These are phyloP conservation scores for Lemur catta DNA, from an alignment of 2,797 vertebrate genomes.

Conservation along the genomic window DNA sequence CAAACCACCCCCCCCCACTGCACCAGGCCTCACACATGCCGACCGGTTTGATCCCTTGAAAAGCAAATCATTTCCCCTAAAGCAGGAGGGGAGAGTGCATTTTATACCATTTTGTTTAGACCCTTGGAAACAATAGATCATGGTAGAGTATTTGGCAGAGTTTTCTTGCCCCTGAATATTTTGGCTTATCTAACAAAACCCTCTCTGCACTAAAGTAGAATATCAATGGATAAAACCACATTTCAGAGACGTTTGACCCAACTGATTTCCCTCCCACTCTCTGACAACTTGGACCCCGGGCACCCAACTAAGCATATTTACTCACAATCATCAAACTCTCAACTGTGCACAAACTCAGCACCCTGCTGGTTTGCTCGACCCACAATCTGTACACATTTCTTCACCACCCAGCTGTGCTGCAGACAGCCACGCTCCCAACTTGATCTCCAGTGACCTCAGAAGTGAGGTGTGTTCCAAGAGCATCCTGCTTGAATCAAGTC, in stretches of 20 bases:
- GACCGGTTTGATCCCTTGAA: neutral
- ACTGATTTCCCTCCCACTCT: neutral
- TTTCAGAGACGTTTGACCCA: neutral
- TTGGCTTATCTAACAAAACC: neutral
- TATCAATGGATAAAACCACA: neutral
- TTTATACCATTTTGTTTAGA: neutral
- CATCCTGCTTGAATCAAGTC: neutral
- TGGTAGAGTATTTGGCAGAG: neutral
- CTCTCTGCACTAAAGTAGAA: neutral
- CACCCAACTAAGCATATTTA: neutral
- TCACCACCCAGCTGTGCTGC: fast-evolving
- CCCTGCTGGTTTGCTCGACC: neutral
- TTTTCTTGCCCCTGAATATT: neutral
- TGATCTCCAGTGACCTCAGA: fast-evolving
- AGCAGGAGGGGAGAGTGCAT: too few species aligned
- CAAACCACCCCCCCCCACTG: neutral
- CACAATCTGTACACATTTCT: neutral
- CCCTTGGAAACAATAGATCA: neutral
- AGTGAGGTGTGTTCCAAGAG: neutral
- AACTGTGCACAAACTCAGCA: neutral
- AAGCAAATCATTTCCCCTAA: neutral
- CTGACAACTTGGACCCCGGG: neutral
- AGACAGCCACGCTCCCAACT: neutral
- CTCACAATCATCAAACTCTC: neutral
- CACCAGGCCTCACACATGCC: fast-evolving